Percentiles rank a stretch among this genome's conserved stretches.
These are phyloP conservation scores for Virgularia gustaviana DNA, from an alignment of 92 coral and sea anemone genomes.

Conservation along the genomic window DNA sequence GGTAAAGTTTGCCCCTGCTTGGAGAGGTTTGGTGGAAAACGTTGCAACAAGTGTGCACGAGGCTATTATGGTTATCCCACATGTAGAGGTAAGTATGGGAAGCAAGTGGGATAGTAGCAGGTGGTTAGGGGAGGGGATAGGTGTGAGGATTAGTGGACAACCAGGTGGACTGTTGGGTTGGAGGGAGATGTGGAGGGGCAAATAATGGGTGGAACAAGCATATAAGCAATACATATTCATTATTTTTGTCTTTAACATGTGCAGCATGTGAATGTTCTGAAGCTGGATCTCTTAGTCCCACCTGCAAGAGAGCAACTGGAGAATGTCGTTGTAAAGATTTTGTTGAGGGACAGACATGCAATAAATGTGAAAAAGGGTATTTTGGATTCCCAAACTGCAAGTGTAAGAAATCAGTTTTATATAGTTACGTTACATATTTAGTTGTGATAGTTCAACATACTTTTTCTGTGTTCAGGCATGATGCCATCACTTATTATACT, in stretches of 20 bases:
- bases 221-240: background rate
- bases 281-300: slow-evolving; percentile 58
- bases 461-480: background rate
- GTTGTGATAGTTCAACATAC: background rate
- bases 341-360: slow-evolving; percentile 66
- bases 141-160: background rate
- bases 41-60: slow-evolving; percentile 79
- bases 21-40: slow-evolving; percentile 60
- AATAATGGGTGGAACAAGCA: too few species aligned
- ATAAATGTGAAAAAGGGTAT: slow-evolving; percentile 66
- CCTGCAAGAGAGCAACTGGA: slow-evolving; percentile 67
- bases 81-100: slow-evolving; percentile 68
- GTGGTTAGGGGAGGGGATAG: background rate
- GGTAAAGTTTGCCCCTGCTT: slow-evolving; percentile 66
- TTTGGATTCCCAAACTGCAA: slow-evolving; percentile 73
- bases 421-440: background rate
- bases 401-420: slow-evolving; percentile 63
- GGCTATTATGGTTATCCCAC: slow-evolving; percentile 67
- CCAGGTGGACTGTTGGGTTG: too few species aligned
- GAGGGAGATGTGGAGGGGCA: too few species aligned
- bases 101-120: background rate
- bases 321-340: slow-evolving; percentile 72
- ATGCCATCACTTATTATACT: background rate
- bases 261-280: slow-evolving; percentile 70
- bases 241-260: background rate